Evolutionary conservation across 2,888 invertebrate genomes (phyloP).

Genomic region (Ligdia adustata): DNA sequence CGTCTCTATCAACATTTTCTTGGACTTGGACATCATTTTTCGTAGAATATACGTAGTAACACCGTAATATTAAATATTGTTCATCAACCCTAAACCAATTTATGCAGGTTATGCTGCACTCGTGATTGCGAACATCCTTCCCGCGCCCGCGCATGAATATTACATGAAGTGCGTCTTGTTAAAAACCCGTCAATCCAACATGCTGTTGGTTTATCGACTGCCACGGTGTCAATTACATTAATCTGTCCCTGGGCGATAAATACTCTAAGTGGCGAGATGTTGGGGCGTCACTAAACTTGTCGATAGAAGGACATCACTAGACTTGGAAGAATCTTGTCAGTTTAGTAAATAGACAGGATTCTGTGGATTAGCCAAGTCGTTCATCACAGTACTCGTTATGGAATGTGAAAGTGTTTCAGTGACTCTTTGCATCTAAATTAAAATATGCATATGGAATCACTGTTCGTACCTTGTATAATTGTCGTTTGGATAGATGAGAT

Average conservation of each 20-base stretch:
- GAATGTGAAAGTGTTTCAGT: too few relatives aligned
- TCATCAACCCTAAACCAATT: conserved; percentile 54
- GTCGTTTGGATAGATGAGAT: too few relatives aligned
- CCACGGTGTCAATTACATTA: conserved; percentile 44
- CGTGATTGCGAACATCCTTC: conserved; percentile 73
- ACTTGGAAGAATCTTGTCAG: neutral
- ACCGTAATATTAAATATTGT: too few relatives aligned
- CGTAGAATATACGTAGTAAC: too few relatives aligned
- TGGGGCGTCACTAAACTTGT: neutral
- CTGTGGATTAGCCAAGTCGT: too few relatives aligned
- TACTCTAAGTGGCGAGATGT: conserved; percentile 12
- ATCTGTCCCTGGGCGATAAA: conserved; percentile 40
- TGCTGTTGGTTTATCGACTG: conserved; percentile 69
- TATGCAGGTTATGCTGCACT: conserved; percentile 49
- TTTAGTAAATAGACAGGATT: too few relatives aligned
- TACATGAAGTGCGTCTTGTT: conserved; percentile 72
- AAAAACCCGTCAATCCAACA: conserved; percentile 73
- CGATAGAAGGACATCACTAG: conserved; percentile 26
- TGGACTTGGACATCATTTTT: too few relatives aligned
- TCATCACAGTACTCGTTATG: too few relatives aligned
- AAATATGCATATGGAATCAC: too few relatives aligned
- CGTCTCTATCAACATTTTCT: too few relatives aligned
- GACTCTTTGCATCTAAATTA: too few relatives aligned
- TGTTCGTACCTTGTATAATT: too few relatives aligned
- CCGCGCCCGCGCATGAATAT: conserved; percentile 61